A percentile compares a stretch with the other conserved stretches of the same genome.
Conservation (phyloP, 2,113 vertebrate genomes). For the Daubentonia madagascariensis region DNA sequence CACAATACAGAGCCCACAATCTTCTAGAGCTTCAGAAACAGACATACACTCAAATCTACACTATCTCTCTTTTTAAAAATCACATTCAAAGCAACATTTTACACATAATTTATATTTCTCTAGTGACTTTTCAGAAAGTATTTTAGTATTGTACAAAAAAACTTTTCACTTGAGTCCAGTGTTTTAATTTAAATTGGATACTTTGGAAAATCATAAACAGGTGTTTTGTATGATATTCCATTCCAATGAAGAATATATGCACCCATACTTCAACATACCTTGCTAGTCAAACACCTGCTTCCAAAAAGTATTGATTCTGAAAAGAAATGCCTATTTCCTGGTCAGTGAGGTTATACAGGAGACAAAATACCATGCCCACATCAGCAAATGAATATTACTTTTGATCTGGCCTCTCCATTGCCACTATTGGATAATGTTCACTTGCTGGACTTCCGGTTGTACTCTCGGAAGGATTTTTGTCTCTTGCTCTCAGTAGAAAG, state of each 20-base stretch:
- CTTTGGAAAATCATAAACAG: conserved; percentile 12
- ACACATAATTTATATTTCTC: not conserved
- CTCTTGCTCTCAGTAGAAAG: conserved; percentile 53
- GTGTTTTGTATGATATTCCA: not conserved
- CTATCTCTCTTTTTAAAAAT: not conserved
- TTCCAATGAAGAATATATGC: not conserved
- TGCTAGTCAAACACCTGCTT: not conserved
- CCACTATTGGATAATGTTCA: accelerated
- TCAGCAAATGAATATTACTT: not conserved
- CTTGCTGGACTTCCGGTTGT: not conserved
- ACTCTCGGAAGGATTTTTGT: conserved; percentile 53
- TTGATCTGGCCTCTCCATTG: not conserved
- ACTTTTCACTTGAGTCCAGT: not conserved
- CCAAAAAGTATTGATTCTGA: not conserved
- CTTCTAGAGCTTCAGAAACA: not conserved
- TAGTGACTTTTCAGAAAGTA: conserved; percentile 12
- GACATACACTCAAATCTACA: not conserved
- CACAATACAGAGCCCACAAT: not conserved
- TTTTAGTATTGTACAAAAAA: not conserved
- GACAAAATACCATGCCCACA: not conserved
- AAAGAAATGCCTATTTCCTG: conserved; percentile 39
- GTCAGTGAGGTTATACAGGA: not conserved
- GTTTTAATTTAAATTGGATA: not conserved
- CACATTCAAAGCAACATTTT: not conserved
- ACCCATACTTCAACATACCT: not conserved